Conservation (phyloP, 2,888 invertebrate genomes). For the Sinhomidia bicolor region DNA sequence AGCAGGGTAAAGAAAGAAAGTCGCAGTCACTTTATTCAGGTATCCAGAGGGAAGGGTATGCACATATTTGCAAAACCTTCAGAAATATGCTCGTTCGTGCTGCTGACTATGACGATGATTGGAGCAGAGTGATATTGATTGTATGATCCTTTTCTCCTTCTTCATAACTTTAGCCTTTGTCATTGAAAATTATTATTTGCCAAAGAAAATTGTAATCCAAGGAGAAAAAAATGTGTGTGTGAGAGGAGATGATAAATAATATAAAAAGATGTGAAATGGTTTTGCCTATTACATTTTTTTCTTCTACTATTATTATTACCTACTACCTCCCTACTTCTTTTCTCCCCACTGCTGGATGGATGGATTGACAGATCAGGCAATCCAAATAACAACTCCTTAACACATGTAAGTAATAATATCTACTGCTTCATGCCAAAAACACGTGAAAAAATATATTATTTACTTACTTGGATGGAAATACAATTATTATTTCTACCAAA, state of each 20-base stretch:
- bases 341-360: not conserved
- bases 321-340: too few species aligned
- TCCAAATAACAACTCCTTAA: slow-evolving; percentile 2
- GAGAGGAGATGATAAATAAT: not conserved
- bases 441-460: slow-evolving; percentile 1
- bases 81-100: not conserved
- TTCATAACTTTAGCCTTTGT: slow-evolving; percentile 30
- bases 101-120: not conserved
- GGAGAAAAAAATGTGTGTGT: not conserved
- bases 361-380: not conserved
- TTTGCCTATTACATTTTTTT: slow-evolving; percentile 5
- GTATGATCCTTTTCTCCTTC: slow-evolving; percentile 4
- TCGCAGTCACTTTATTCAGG: slow-evolving; percentile 11
- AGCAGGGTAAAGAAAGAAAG: not conserved
- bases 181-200: slow-evolving; percentile 47
- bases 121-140: slow-evolving; percentile 28
- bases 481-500: not conserved
- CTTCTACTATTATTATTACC: not conserved
- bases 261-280: not conserved
- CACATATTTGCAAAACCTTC: not conserved
- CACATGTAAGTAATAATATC: not conserved
- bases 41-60: not conserved
- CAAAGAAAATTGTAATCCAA: slow-evolving; percentile 34
- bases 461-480: not conserved
- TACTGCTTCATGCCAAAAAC: not conserved